These are phyloP conservation scores for Melipona bicolor DNA, from an alignment of 2,888 invertebrate genomes.

Conservation along the genomic window DNA sequence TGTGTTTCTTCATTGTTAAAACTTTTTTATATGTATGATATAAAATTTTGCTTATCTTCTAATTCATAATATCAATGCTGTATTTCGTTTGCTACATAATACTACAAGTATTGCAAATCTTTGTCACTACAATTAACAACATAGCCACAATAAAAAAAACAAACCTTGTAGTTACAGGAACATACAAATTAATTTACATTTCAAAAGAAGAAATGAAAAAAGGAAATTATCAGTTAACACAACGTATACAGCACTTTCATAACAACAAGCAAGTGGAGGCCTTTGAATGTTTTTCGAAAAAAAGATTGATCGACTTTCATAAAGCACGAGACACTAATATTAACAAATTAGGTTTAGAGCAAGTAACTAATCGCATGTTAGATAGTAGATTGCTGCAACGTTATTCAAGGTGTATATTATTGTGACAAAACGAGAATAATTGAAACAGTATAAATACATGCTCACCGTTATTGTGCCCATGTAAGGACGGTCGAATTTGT, in stretches of 20 bases:
- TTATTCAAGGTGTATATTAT: constrained; percentile 28
- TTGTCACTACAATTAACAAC: not conserved
- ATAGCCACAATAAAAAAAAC: not conserved
- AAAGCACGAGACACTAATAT: not conserved
- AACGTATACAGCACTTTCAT: not conserved
- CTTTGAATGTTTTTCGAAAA: not conserved
- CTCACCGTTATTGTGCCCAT: constrained; percentile 91
- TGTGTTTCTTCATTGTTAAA: not conserved
- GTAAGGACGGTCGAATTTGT: constrained; percentile 89
- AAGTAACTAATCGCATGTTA: not conserved
- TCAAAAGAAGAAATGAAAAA: not conserved
- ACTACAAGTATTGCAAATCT: not conserved
- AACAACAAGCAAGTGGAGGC: not conserved
- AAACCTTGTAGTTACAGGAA: not conserved
- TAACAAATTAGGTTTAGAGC: not conserved
- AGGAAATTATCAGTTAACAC: not conserved
- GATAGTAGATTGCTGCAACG: constrained; percentile 23
- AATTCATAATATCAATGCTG: not conserved
- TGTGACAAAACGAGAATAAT: constrained; percentile 17
- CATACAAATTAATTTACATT: not conserved
- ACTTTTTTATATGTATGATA: not conserved
- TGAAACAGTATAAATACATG: constrained; percentile 50
- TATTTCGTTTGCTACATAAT: not conserved
- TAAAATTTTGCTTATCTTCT: not conserved
- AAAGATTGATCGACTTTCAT: not conserved